Percentiles rank a stretch among this genome's conserved stretches.
Evolutionary conservation across 2,113 vertebrate genomes (phyloP).

Genomic region (Vimba vimba): DNA sequence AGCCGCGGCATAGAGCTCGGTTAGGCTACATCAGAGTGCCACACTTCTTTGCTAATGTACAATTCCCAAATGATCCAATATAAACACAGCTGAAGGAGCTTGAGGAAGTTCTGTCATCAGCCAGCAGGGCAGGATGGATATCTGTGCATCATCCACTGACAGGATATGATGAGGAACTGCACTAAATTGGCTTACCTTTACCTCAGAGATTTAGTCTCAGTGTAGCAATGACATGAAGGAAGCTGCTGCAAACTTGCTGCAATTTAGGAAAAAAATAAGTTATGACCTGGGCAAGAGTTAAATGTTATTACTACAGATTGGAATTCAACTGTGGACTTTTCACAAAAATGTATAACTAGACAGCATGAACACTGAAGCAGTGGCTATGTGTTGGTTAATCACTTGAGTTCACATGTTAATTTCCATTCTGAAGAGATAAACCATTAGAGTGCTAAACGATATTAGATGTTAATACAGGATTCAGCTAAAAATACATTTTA

Average conservation of each 20-base stretch:
- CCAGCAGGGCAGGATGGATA: constrained; percentile 42
- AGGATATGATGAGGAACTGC: constrained; percentile 48
- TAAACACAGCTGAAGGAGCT: constrained; percentile 34
- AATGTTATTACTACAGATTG: not conserved
- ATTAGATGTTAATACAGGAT: not conserved
- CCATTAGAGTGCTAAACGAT: not conserved
- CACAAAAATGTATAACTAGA: not conserved
- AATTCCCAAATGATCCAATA: constrained; percentile 23
- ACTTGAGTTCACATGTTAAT: not conserved
- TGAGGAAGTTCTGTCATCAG: constrained; percentile 39
- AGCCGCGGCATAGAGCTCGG: not conserved
- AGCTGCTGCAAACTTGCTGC: not conserved
- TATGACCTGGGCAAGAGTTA: not conserved
- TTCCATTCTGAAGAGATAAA: not conserved
- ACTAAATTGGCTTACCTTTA: constrained; percentile 26
- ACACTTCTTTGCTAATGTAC: constrained; percentile 23
- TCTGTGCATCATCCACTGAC: constrained; percentile 45
- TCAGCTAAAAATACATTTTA: not conserved
- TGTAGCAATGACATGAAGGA: not conserved
- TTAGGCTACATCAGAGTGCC: not conserved
- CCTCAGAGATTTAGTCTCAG: constrained; percentile 9
- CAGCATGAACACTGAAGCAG: not conserved
- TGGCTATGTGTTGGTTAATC: not conserved
- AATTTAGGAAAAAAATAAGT: not conserved
- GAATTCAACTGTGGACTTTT: not conserved